Percentiles rank a stretch among this genome's conserved stretches.
Conservation (phyloP, 2,888 invertebrate genomes). For the Lamellibrachia satsuma region DNA sequence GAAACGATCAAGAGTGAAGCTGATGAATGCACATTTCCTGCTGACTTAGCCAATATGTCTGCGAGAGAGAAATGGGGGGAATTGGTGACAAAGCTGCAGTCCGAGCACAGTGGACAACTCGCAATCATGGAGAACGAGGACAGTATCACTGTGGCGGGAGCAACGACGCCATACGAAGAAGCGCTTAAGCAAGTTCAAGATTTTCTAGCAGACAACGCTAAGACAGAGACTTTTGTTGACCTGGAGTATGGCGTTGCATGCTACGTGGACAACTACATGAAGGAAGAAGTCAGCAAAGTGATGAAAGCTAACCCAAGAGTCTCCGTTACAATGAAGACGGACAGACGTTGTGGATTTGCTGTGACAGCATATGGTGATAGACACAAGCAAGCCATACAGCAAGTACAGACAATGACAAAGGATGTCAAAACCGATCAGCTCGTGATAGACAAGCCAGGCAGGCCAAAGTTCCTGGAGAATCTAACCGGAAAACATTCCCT, state of each 20-base stretch:
- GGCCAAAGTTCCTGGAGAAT: too few species aligned
- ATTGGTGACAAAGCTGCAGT: background rate
- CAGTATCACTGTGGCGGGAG: background rate
- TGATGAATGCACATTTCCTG: background rate
- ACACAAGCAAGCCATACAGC: too few species aligned
- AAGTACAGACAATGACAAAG: too few species aligned
- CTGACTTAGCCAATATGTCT: background rate
- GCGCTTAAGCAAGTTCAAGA: slow-evolving; percentile 20
- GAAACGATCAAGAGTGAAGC: too few species aligned
- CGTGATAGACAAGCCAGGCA: too few species aligned
- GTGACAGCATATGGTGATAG: too few species aligned
- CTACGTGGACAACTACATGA: background rate
- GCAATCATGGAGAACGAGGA: background rate
- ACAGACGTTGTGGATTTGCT: too few species aligned
- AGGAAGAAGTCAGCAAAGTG: background rate
- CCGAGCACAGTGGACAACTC: background rate
- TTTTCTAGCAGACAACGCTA: slow-evolving; percentile 26
- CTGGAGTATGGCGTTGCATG: background rate
- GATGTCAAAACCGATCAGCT: too few species aligned
- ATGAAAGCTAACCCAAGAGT: background rate
- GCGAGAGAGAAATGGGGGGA: background rate
- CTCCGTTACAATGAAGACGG: background rate
- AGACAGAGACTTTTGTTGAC: background rate
- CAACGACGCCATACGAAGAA: background rate
- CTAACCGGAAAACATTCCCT: too few species aligned